Evolutionary conservation across 2,888 invertebrate species (phyloP).

Genomic region (Microctonus brassicae): DNA sequence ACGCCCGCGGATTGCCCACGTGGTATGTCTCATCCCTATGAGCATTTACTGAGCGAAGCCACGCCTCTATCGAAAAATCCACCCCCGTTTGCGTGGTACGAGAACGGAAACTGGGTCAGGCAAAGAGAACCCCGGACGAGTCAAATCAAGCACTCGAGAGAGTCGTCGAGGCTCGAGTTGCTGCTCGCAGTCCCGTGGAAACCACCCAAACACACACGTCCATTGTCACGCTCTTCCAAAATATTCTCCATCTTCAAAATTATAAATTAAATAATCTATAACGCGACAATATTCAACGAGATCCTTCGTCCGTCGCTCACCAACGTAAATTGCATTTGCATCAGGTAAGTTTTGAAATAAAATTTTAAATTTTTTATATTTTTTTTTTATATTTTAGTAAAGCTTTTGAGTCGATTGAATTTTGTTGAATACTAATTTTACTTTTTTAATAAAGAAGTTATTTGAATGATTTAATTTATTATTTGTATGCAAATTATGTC

Average conservation of each 20-base stretch:
- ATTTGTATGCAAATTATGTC: too few species aligned
- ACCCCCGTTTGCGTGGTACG: constrained; percentile 46
- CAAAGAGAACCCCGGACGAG: constrained; percentile 47
- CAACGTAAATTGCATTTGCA: not conserved
- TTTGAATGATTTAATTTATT: not conserved
- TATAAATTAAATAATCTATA: not conserved
- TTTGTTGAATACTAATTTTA: not conserved
- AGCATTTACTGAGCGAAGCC: not conserved
- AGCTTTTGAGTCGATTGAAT: not conserved
- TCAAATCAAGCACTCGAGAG: constrained; percentile 46
- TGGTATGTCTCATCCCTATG: constrained; percentile 41
- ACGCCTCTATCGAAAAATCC: constrained; percentile 50
- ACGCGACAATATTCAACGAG: not conserved
- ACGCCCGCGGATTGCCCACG: constrained; percentile 55
- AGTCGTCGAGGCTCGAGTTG: constrained; percentile 51
- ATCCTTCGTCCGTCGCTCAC: not conserved
- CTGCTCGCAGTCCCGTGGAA: constrained; percentile 64
- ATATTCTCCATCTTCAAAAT: constrained; percentile 52
- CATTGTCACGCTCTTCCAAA: constrained; percentile 45
- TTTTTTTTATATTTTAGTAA: not conserved
- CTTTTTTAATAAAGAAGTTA: too few species aligned
- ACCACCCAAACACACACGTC: constrained; percentile 64
- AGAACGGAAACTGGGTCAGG: constrained; percentile 61
- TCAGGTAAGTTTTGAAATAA: not conserved
- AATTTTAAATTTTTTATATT: not conserved